Base-by-base conservation (phyloP, 2,113 vertebrate genomes). In the Colossoma macropomum region DNA sequence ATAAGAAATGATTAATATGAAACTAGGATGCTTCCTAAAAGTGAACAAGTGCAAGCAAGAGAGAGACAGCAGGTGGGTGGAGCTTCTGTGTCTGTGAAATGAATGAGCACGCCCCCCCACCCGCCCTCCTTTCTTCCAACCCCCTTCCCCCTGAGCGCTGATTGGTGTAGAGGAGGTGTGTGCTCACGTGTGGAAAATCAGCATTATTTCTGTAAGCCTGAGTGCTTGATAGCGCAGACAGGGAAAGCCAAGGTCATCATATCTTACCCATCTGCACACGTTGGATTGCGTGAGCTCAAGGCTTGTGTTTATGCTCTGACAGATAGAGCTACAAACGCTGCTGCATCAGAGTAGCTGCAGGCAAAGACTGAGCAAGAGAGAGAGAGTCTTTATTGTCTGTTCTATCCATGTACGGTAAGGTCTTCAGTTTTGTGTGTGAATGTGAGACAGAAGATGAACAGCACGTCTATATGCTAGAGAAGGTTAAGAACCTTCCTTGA, bases 161-260 rank as follows among this genome's bases (percentile, higher is more conserved):
- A 86, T 87, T 84, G 80, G 69, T 48, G 56, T 68, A 54, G 32
- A 48, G 70, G 81, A 62, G 81, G 82, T 83, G 88, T 81, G 54
- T 23, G 38, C 63, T 76, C 59, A 85, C 79, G 79, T 63, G 81
- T 79, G 76, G 48, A 80, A 84, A 87, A 87, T 87, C 85, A 82
- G 85, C 89, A 56, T 80, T 70, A 28, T 63, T 82, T 79, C 83
- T 41, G 75, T 89, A 60, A 89, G 86, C 75, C 77, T 56, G 76
- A 90, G 86, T 65, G 56, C 86, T 69, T 85, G 90, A 52, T 86
- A 82, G 90, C 73, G 81, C 86, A 82, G 78, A 87, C 62, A 32
- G 69, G 77, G 89, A 91, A 91, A 92, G 83, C 91, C 94, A 94
- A 95, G 94, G 93, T 94, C 93, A 94, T 91, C 87, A 84, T 86